Percentiles rank a stretch among this genome's conserved stretches.
phyloP scores from a whole-genome alignment of 2,113 vertebrate genomes.

The Aviceda subcristata region DNA sequence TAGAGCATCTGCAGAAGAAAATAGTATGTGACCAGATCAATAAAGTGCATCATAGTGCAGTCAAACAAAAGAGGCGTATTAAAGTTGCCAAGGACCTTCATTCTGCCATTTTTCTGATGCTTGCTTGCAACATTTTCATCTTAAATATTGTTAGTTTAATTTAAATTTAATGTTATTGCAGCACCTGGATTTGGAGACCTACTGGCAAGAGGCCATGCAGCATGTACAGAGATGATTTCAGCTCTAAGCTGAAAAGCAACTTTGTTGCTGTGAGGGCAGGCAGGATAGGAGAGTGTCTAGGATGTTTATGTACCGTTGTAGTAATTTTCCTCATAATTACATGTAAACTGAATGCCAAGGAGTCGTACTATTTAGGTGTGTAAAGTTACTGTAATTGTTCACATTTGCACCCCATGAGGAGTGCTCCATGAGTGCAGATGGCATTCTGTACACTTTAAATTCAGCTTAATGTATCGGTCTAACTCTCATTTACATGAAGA shows the following conservation, averaged over 20 bases:
- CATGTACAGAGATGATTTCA: background rate
- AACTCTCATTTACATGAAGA: background rate
- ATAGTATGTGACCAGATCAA: background rate
- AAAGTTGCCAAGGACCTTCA: background rate
- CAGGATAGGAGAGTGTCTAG: background rate
- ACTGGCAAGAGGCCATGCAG: background rate
- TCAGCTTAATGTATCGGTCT: background rate
- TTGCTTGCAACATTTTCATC: background rate
- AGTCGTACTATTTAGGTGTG: background rate
- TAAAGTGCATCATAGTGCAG: background rate
- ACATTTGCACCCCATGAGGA: fast-evolving
- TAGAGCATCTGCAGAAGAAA: background rate
- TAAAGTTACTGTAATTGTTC: background rate
- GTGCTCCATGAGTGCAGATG: background rate
- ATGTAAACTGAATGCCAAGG: background rate
- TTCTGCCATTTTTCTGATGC: background rate
- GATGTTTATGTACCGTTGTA: background rate
- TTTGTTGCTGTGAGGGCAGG: background rate
- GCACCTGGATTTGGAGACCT: background rate
- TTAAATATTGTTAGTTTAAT: background rate
- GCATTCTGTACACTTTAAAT: background rate
- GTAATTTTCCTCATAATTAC: background rate
- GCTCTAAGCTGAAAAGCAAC: background rate
- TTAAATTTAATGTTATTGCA: background rate
- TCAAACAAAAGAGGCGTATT: background rate